These are phyloP conservation scores for Bergia puertoricense DNA, from an alignment of 92 coral and sea anemone species.

Conservation along the genomic window DNA sequence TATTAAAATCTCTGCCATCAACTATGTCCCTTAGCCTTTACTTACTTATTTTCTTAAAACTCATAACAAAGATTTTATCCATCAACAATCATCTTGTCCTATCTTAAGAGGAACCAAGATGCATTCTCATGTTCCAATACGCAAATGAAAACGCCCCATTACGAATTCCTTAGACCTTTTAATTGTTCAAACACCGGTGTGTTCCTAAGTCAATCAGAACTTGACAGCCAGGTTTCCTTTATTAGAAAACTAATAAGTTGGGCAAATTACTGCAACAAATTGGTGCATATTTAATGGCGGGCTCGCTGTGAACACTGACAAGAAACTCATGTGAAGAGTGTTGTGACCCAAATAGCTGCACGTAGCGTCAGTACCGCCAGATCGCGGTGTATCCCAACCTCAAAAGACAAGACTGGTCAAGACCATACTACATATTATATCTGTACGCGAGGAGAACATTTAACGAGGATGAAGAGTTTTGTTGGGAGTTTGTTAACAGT, in stretches of 20 bases:
- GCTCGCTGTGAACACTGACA: background rate
- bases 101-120: no score
- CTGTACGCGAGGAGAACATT: background rate
- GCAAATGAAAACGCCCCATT: constrained; percentile 1
- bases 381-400: background rate
- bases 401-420: background rate
- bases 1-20: background rate
- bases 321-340: background rate
- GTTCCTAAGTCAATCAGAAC: constrained; percentile 33
- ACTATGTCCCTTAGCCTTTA: background rate
- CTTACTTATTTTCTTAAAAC: background rate
- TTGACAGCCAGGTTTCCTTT: constrained; percentile 45
- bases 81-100: background rate
- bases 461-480: constrained; percentile 22
- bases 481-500: background rate
- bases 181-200: constrained; percentile 27
- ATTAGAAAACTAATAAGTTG: constrained; percentile 37
- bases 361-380: background rate
- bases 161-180: constrained; percentile 2
- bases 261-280: constrained; percentile 27
- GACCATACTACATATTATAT: no score
- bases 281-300: constrained; percentile 16
- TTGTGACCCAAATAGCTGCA: background rate
- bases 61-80: background rate
- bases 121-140: constrained; percentile 24